Percentiles rank a stretch among this genome's conserved stretches.
phyloP scores from a whole-genome alignment of 2,797 vertebrate species.

The Chiroxiphia lanceolata region DNA sequence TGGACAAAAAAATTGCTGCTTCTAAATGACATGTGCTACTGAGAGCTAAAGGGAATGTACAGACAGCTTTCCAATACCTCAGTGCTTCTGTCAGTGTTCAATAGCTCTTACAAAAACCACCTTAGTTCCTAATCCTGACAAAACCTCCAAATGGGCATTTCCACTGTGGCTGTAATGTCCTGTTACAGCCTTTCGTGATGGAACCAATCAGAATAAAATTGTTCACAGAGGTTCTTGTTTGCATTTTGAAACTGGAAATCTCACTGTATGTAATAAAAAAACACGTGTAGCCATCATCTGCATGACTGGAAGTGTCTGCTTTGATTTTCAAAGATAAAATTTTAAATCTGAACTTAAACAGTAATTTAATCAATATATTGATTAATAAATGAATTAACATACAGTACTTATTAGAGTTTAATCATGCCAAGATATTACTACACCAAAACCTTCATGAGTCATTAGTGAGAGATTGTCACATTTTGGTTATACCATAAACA shows the following conservation, averaged over 20 bases:
- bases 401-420: not conserved
- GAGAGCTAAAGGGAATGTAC: not conserved
- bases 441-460: not conserved
- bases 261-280: not conserved
- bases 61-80: not conserved
- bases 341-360: not conserved
- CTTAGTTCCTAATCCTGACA: not conserved
- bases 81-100: not conserved
- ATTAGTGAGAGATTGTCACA: not conserved
- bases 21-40: not conserved
- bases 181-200: not conserved
- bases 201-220: not conserved
- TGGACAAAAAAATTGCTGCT: not conserved
- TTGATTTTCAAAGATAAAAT: not conserved
- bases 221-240: not conserved
- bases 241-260: not conserved
- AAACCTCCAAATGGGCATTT: not conserved
- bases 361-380: not conserved
- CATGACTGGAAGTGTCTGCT: not conserved
- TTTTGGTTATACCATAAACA: not conserved
- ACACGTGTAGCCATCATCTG: not conserved
- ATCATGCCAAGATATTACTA: not conserved
- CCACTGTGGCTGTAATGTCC: not conserved
- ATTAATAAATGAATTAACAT: not conserved
- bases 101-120: not conserved